These are phyloP conservation scores for Philypnodon macrostomus DNA, from an alignment of 2,797 vertebrate species.

Conservation along the genomic window DNA sequence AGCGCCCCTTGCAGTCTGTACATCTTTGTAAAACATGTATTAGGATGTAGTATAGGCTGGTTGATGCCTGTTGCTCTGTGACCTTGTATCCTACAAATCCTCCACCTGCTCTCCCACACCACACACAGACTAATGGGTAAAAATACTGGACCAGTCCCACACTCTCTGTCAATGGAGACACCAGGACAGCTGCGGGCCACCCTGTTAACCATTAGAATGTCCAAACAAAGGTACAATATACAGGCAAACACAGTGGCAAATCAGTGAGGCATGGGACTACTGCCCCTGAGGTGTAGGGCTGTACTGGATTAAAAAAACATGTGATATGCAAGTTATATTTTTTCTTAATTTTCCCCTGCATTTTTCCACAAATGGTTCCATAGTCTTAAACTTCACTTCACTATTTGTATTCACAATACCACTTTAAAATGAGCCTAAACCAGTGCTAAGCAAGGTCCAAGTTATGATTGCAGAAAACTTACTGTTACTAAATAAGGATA, in stretches of 20 bases:
- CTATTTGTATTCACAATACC: too few relatives aligned
- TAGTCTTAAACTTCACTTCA: too few relatives aligned
- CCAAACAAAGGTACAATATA: constrained; percentile 60
- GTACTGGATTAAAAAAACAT: too few relatives aligned
- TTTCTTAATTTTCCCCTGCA: too few relatives aligned
- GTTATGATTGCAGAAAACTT: too few relatives aligned
- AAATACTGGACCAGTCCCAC: constrained; percentile 75
- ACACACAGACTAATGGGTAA: constrained; percentile 70
- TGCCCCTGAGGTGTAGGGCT: constrained; percentile 48
- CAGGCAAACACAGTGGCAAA: constrained; percentile 24
- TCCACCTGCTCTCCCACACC: constrained; percentile 76
- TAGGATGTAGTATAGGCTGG: constrained; percentile 22
- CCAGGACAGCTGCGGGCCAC: constrained; percentile 71
- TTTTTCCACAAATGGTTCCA: too few relatives aligned
- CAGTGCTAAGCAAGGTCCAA: too few relatives aligned
- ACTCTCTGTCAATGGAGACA: constrained; percentile 72
- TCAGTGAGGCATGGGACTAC: constrained; percentile 29
- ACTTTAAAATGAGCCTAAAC: too few relatives aligned
- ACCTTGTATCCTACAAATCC: constrained; percentile 72
- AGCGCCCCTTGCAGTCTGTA: constrained; percentile 1
- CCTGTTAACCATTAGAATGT: constrained; percentile 57
- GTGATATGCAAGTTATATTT: too few relatives aligned
- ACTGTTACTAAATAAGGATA: too few relatives aligned
- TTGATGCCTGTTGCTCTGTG: constrained; percentile 34
- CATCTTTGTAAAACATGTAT: constrained; percentile 22